Evolutionary conservation across 2,113 vertebrate genomes (phyloP).

Genomic region (Odocoileus hemionus): DNA sequence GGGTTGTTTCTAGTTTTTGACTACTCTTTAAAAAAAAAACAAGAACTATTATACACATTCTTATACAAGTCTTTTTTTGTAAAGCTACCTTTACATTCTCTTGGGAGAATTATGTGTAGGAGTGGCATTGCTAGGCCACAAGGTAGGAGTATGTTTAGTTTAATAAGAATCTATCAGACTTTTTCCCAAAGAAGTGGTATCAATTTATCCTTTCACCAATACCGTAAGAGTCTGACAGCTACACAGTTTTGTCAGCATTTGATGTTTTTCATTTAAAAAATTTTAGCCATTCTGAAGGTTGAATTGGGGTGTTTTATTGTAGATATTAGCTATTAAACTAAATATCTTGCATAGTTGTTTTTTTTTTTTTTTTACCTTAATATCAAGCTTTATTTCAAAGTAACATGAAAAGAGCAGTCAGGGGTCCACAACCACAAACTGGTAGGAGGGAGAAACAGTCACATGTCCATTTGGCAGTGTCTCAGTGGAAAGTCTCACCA

Average conservation of each 20-base stretch:
- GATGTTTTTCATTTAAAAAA: background rate
- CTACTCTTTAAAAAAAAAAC: background rate
- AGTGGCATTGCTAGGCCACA: background rate
- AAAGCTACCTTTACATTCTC: background rate
- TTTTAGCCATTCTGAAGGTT: background rate
- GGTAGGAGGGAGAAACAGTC: too few species aligned
- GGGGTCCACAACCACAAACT: too few species aligned
- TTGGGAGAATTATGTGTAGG: background rate
- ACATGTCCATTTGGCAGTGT: too few species aligned
- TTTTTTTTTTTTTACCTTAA: too few species aligned
- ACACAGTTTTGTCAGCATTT: background rate
- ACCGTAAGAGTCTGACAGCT: background rate
- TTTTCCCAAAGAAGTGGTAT: background rate
- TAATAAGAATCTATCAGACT: background rate
- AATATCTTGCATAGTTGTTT: background rate
- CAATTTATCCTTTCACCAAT: background rate
- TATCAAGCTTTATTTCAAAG: too few species aligned
- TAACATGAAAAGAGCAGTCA: too few species aligned
- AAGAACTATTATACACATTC: background rate
- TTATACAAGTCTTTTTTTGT: background rate
- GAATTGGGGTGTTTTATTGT: background rate
- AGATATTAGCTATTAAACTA: background rate
- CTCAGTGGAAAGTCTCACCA: too few species aligned
- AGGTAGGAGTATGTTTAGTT: background rate
- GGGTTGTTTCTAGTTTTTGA: background rate